Evolutionary conservation across 2,888 invertebrate species (phyloP), one percentile per base, ranked within the genome.

Genomic region (Nymphalis urticae): DNA sequence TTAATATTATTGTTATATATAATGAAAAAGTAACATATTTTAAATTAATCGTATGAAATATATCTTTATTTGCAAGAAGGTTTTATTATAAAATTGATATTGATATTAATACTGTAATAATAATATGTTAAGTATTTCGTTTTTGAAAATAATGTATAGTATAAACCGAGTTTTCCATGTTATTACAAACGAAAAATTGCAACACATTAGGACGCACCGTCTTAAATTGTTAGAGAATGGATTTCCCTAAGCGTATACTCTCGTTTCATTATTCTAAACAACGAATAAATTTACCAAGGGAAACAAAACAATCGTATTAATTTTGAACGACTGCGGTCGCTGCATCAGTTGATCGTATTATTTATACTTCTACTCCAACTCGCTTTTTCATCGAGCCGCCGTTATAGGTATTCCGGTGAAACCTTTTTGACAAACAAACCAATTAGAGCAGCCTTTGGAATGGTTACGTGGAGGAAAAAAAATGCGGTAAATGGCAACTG

Each of bases 251-350:
- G 87, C 84, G 88, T 90, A 89, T 87, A 86, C 86, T 86, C 83
- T 77, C 84, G 86, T 89, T 88, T 89, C 90, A 90, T 90, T 89
- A 91, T 90, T 90, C 88, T 88, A 89, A 90, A 88, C 87, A 89
- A 90, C 78, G 89, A 90, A 91, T 90, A 90, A 86, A 90, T 90
- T 90, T 89, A 85, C 87, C 82, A 82, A 83, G 85, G 84, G 87
- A 87, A 90, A 90, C 88, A 88, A 89, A 88, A 89, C 90, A 91
- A 91, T 90, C 85, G 89, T 89, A 89, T 90, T 85, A 87, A 87
- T 89, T 91, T 88, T 86, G 85, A 89, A 83, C 81, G 86, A 86
- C 85, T 85, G 85, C 84, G 87, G 87, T 84, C 80, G 85, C 82
- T 89, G 89, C 89, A 88, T 88, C 87, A 87, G 86, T 89, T 86